Conservation (phyloP, 2,888 invertebrate species). For the Macroteleia sp. region DNA sequence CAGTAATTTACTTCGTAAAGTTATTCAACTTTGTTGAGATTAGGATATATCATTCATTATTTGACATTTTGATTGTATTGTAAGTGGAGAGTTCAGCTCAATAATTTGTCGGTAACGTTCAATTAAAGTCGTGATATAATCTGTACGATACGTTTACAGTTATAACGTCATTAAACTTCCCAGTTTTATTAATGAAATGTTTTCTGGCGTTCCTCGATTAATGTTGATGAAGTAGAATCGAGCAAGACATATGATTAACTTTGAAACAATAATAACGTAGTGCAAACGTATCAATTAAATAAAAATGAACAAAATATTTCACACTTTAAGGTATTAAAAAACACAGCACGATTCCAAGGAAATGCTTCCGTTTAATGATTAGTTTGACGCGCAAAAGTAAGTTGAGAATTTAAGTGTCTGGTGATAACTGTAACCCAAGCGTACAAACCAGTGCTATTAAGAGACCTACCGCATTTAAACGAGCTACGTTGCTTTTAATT, state of each 20-base stretch:
- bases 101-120: conserved; percentile 17
- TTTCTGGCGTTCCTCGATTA: background rate
- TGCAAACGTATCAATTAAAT: too few species aligned
- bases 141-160: background rate
- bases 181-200: background rate
- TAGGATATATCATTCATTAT: conserved; percentile 17
- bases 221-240: background rate
- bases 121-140: background rate
- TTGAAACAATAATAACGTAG: too few species aligned
- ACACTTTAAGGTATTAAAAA: conserved; percentile 23
- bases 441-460: conserved; percentile 45
- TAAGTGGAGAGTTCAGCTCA: conserved; percentile 5
- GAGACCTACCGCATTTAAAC: conserved; percentile 39
- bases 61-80: conserved; percentile 19
- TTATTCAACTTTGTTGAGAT: conserved; percentile 37
- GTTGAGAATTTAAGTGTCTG: conserved; percentile 34
- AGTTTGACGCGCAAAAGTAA: conserved; percentile 29
- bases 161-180: background rate
- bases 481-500: conserved; percentile 45
- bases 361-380: conserved; percentile 25
- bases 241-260: too few species aligned
- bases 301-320: too few species aligned
- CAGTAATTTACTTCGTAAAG: conserved; percentile 26
- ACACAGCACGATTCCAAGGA: background rate
- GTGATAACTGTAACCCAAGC: conserved; percentile 47